Conservation (phyloP, 1,140 invertebrate genomes). For the Eciton burchellii region DNA sequence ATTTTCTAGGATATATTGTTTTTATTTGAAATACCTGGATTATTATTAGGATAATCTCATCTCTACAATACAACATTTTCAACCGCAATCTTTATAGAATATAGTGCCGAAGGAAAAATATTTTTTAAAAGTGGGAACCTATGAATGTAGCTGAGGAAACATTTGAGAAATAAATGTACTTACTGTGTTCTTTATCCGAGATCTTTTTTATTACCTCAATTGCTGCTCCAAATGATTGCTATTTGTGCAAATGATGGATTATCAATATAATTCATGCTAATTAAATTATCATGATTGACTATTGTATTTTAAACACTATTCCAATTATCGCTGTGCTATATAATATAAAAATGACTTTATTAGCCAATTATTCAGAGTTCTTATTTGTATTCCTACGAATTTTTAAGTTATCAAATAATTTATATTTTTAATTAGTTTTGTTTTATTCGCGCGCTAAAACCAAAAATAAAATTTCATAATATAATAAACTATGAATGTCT, state of each 20-base stretch:
- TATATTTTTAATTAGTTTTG: neutral
- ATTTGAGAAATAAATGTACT: conserved; percentile 54
- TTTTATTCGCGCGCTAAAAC: neutral
- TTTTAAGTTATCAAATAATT: conserved; percentile 4
- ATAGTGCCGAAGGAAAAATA: neutral
- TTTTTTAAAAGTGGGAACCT: conserved; percentile 64
- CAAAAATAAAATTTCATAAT: conserved; percentile 1
- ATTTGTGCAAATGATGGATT: conserved; percentile 75
- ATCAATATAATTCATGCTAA: conserved; percentile 65
- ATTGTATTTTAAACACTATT: conserved; percentile 81
- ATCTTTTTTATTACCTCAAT: conserved; percentile 74
- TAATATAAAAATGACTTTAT: conserved; percentile 81
- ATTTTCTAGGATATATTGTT: neutral
- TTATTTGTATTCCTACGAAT: conserved; percentile 46
- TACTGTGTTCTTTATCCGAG: conserved; percentile 70
- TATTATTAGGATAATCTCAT: neutral
- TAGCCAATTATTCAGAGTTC: conserved; percentile 75
- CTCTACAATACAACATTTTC: no score
- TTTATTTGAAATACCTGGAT: neutral
- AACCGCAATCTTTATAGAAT: no score
- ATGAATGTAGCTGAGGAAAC: conserved; percentile 80
- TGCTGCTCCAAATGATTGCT: conserved; percentile 78
- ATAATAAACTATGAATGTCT: neutral
- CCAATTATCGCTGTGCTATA: conserved; percentile 82
- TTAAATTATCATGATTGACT: conserved; percentile 78